Conservation (phyloP, 1,140 invertebrate species). For the Drosophila novamexicana region DNA sequence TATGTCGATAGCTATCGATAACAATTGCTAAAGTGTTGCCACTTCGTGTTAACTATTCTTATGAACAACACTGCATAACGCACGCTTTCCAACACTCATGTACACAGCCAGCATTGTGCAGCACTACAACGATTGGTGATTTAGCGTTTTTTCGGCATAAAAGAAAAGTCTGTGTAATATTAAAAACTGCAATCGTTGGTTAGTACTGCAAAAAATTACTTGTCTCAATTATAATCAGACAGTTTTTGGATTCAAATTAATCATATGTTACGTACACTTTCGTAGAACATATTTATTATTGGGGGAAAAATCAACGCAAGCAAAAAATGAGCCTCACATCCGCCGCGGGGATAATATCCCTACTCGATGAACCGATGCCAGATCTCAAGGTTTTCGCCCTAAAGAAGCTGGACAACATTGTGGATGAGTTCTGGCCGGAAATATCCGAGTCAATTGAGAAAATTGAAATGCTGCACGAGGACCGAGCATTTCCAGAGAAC, state of each 20-base stretch:
- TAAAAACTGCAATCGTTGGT: constrained; percentile 65
- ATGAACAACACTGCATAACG: background rate
- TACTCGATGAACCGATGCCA: constrained; percentile 96
- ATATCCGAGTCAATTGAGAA: constrained; percentile 99
- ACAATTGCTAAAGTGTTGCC: constrained; percentile 6
- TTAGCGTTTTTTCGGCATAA: constrained; percentile 81
- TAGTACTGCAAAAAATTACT: constrained; percentile 44
- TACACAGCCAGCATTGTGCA: constrained; percentile 23
- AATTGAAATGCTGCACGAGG: constrained; percentile 98
- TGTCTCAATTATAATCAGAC: constrained; percentile 4
- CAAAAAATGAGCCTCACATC: constrained; percentile 85
- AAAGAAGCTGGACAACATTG: constrained; percentile 95
- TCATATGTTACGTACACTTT: constrained; percentile 49
- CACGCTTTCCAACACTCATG: constrained; percentile 10
- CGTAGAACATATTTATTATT: constrained; percentile 55
- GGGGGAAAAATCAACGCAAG: constrained; percentile 47
- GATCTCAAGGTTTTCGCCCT: constrained; percentile 97
- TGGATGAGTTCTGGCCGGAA: constrained; percentile 99
- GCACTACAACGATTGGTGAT: constrained; percentile 64
- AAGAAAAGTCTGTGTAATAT: constrained; percentile 62
- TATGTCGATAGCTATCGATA: background rate
- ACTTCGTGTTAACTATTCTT: background rate
- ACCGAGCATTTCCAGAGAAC: constrained; percentile 93
- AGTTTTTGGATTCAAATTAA: constrained; percentile 35
- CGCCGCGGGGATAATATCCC: constrained; percentile 95